These are phyloP conservation scores for Lynx canadensis DNA, from an alignment of 2,113 vertebrate species.

Conservation along the genomic window DNA sequence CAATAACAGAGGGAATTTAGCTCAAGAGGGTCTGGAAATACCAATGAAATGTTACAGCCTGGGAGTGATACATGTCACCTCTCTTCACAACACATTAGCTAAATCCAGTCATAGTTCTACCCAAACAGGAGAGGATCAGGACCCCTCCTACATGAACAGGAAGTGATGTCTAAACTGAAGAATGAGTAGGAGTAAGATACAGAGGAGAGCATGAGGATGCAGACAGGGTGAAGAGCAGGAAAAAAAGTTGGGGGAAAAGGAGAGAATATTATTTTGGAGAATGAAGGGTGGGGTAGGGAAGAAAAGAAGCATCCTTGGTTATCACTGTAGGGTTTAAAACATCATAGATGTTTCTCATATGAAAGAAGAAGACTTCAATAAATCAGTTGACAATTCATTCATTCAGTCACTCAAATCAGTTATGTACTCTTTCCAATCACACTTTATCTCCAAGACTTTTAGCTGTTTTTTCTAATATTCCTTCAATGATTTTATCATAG, in stretches of 20 bases:
- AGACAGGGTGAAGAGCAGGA: not conserved
- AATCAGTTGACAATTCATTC: not conserved
- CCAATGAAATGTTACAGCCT: not conserved
- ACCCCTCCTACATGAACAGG: not conserved
- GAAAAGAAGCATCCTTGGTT: not conserved
- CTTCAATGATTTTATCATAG: not conserved
- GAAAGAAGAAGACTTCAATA: slow-evolving; percentile 8
- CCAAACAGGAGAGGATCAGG: not conserved
- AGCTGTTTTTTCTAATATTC: not conserved
- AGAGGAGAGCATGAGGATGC: not conserved
- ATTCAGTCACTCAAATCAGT: not conserved
- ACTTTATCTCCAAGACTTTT: not conserved
- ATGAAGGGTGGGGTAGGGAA: not conserved
- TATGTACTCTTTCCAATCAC: not conserved
- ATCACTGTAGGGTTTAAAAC: not conserved
- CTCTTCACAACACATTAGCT: not conserved
- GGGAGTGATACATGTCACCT: not conserved
- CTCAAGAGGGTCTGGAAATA: not conserved
- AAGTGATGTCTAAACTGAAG: not conserved
- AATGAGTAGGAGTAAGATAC: not conserved
- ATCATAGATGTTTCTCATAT: not conserved
- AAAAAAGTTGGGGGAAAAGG: not conserved
- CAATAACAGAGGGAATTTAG: not conserved
- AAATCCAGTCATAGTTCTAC: not conserved
- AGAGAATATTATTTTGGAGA: not conserved